phyloP scores from a whole-genome alignment of 2,113 vertebrate species.

The Spermophilus dauricus region DNA sequence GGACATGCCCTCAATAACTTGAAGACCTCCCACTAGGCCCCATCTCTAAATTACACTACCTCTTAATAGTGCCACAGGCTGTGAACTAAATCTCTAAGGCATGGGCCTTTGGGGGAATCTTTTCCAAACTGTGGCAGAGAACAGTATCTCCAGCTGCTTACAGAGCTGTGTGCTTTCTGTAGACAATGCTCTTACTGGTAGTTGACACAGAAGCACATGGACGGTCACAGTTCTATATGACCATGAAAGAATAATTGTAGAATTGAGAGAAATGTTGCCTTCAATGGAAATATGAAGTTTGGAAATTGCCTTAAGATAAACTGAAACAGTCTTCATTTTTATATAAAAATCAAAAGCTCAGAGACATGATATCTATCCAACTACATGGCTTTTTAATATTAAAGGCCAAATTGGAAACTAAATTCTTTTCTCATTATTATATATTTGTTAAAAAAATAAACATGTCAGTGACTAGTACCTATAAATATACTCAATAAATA shows the following conservation, averaged over 20 bases:
- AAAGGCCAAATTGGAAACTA: not conserved
- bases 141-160: not conserved
- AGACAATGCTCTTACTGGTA: not conserved
- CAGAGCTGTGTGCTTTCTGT: not conserved
- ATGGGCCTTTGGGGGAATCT: not conserved
- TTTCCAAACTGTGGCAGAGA: not conserved
- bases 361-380: not conserved
- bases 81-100: not conserved
- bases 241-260: not conserved
- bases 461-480: not conserved
- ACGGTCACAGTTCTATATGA: not conserved
- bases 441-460: not conserved
- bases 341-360: not conserved
- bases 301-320: not conserved
- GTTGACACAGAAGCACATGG: not conserved
- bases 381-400: not conserved
- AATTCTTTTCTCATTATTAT: not conserved
- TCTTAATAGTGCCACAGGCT: not conserved
- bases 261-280: not conserved
- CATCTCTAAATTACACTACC: not conserved
- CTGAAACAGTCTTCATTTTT: not conserved
- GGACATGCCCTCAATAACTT: not conserved
- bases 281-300: not conserved
- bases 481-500: not conserved
- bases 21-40: not conserved